These are phyloP conservation scores for Bicyclus anynana DNA, from an alignment of 1,140 invertebrate species.

Conservation along the genomic window DNA sequence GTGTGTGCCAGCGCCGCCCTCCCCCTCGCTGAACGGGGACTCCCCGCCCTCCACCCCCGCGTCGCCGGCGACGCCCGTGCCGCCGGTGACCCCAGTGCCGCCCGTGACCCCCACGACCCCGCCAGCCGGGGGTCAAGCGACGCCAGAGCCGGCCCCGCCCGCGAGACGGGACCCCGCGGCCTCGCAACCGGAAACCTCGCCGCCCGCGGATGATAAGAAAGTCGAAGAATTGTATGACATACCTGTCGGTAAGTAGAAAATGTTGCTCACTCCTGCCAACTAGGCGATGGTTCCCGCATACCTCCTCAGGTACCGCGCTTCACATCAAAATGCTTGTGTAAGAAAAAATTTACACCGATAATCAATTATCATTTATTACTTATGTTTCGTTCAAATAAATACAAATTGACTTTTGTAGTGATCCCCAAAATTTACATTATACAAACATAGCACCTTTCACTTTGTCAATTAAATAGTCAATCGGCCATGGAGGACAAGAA, in stretches of 20 bases:
- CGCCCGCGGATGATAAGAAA: slow-evolving; percentile 65
- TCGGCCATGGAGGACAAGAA: too few relatives aligned
- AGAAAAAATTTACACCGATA: too few relatives aligned
- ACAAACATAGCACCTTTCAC: too few relatives aligned
- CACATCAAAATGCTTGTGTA: too few relatives aligned
- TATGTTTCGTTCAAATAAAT: too few relatives aligned
- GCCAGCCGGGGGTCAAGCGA: not conserved
- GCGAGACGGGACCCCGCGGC: slow-evolving; percentile 23
- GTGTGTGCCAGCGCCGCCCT: slow-evolving; percentile 24
- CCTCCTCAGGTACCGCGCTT: too few relatives aligned
- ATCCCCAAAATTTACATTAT: too few relatives aligned
- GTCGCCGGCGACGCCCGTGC: not conserved
- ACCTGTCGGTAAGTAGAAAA: slow-evolving; percentile 84
- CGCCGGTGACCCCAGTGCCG: not conserved
- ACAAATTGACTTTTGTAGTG: too few relatives aligned
- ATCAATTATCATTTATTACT: too few relatives aligned
- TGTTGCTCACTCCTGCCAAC: too few relatives aligned
- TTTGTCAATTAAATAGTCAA: too few relatives aligned
- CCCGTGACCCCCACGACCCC: not conserved
- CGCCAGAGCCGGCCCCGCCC: not conserved
- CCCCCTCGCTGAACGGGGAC: slow-evolving; percentile 30
- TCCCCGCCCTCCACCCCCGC: slow-evolving; percentile 16
- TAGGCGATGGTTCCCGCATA: not conserved
- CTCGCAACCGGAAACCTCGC: slow-evolving; percentile 7
- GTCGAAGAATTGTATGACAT: slow-evolving; percentile 89